Percentiles rank a stretch among this genome's conserved stretches.
Conservation (phyloP, 2,797 vertebrate species). For the Perodicticus potto region DNA sequence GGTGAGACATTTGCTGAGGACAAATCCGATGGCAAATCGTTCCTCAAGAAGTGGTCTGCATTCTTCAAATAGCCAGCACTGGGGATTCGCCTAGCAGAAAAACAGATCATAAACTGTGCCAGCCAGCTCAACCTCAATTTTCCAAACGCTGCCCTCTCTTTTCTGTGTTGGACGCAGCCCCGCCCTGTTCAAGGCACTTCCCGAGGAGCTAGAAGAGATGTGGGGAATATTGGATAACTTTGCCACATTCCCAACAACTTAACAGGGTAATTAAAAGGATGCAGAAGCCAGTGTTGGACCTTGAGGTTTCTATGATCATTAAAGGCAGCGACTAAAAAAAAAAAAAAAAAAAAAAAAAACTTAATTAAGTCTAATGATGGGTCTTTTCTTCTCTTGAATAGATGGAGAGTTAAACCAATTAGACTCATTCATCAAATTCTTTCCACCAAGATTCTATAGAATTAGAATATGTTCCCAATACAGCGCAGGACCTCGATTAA, state of each 20-base stretch:
- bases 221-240: constrained; percentile 66
- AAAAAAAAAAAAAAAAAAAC: constrained; percentile 63
- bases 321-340: constrained; percentile 82
- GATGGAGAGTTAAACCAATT: constrained; percentile 83
- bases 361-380: constrained; percentile 84
- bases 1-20: constrained; percentile 31
- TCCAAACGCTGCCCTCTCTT: not conserved
- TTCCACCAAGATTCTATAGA: constrained; percentile 84
- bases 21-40: not conserved
- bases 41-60: not conserved
- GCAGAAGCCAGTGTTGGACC: constrained; percentile 80
- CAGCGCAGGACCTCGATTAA: constrained; percentile 55
- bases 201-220: constrained; percentile 13
- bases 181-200: not conserved
- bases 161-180: not conserved
- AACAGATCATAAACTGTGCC: not conserved
- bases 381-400: constrained; percentile 83
- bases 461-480: constrained; percentile 80
- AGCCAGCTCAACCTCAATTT: not conserved
- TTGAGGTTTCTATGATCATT: constrained; percentile 83
- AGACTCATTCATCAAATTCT: constrained; percentile 83
- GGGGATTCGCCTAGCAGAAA: not conserved
- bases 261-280: constrained; percentile 80
- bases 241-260: constrained; percentile 56
- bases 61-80: not conserved